Evolutionary conservation across 2,113 vertebrate species (phyloP), one percentile per base, ranked within the genome.

Genomic region (Herpetotheres cachinnans): DNA sequence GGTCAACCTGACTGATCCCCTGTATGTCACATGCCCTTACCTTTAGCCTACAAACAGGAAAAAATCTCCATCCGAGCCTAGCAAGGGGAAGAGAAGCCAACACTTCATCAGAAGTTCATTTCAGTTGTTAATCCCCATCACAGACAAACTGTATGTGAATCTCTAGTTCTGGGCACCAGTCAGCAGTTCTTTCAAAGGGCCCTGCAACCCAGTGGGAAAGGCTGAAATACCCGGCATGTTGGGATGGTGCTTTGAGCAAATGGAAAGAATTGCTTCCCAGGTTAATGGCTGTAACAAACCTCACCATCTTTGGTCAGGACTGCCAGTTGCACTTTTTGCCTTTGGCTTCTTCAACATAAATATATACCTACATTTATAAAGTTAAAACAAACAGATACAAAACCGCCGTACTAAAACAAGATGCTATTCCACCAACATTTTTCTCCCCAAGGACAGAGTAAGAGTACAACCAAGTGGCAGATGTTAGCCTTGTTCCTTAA

Each of bases 291-390:
- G 52, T n/a, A 92, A 90, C 61, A 96, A 96, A 92, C 71, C 44
- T 92, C 86, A 86, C 82, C 93, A 96, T 95, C 91, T 97, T 94
- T 95, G 91, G 94, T 89, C 76, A 89, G 47, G 69, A 76, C 42
- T 61, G 46, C 40, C 40, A 93, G 70, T 18, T 63, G 56, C 8
- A 59, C 17, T 87, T 76, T 90, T 86, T 65, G 58, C 74, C 71
- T 92, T 56, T 72, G 74, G 86, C 82, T 93, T 78, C 76, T 66
- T 94, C 80, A 95, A 86, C 67, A 67, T 92, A 92, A 95, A 96
- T 86, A 83, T 58, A 92, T 73, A 97, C 42, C 52, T 86, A 84
- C 34, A 54, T 42, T 83, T 84, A 84, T 59, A 73, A 95, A 81
- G 54, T 81, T 89, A 91, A 95, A 93, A 71, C 72, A 93, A 89